Conservation (phyloP, 2,797 vertebrate species). For the Eurystomus glaucurus region DNA sequence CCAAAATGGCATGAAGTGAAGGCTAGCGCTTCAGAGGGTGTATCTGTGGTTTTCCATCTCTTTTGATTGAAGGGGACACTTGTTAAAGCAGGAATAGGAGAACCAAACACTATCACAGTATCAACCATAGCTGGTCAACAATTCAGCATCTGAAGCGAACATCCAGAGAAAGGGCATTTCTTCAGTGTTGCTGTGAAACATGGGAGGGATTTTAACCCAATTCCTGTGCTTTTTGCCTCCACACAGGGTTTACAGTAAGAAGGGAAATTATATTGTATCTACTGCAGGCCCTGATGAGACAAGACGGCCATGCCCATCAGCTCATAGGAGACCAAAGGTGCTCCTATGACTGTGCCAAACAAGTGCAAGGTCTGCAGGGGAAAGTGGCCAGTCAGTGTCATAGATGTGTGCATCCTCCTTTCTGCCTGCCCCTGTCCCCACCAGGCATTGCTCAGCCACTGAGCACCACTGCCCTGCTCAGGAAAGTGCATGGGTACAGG, state of each 20-base stretch:
- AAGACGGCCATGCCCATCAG: not conserved
- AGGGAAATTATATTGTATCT: rapidly evolving
- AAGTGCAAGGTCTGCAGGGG: not conserved
- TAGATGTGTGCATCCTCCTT: not conserved
- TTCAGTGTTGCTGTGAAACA: not conserved
- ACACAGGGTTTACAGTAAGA: not conserved
- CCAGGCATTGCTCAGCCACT: rapidly evolving
- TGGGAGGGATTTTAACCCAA: not conserved
- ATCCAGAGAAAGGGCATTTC: not conserved
- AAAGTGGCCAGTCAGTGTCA: rapidly evolving
- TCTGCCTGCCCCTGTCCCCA: not conserved
- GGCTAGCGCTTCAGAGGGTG: not conserved
- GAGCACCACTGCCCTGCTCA: not conserved
- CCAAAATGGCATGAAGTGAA: not conserved
- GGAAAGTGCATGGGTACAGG: not conserved
- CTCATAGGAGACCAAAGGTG: not conserved
- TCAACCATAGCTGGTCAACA: not conserved
- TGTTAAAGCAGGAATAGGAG: not conserved
- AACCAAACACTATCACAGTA: not conserved
- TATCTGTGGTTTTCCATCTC: not conserved
- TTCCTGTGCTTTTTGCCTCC: not conserved
- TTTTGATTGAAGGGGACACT: conserved; percentile 22
- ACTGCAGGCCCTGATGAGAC: not conserved
- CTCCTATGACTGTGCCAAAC: not conserved
- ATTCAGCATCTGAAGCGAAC: not conserved